These are phyloP conservation scores for Pterois miles DNA, from an alignment of 2,797 vertebrate genomes.

Conservation along the genomic window DNA sequence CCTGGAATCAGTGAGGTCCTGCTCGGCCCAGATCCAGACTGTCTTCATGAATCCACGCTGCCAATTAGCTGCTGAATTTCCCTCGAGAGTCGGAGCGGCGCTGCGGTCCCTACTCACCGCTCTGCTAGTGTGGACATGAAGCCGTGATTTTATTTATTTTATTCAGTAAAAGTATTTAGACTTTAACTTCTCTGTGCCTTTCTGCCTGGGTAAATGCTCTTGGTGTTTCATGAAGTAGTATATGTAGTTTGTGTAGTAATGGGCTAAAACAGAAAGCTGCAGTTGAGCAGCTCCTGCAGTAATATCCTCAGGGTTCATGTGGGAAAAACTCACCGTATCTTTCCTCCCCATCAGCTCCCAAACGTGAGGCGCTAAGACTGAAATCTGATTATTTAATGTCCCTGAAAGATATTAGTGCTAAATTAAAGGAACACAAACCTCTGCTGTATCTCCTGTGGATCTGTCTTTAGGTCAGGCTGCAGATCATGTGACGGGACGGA, in stretches of 20 bases:
- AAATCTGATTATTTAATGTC: slow-evolving; percentile 75
- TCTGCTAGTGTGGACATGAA: not conserved
- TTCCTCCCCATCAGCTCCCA: slow-evolving; percentile 14
- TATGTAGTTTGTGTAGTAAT: not conserved
- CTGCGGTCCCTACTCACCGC: not conserved
- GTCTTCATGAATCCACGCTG: slow-evolving; percentile 9
- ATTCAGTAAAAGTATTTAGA: not conserved
- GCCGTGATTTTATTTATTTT: not conserved
- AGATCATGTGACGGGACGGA: slow-evolving; percentile 21
- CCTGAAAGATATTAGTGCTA: slow-evolving; percentile 58
- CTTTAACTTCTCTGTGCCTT: not conserved
- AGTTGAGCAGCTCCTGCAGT: not conserved
- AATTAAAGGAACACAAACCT: slow-evolving; percentile 74
- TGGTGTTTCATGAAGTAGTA: too few relatives aligned
- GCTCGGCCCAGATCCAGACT: slow-evolving; percentile 21
- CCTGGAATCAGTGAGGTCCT: slow-evolving; percentile 23
- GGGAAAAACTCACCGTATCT: slow-evolving; percentile 53
- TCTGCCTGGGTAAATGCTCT: not conserved
- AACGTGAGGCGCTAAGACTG: slow-evolving; percentile 39
- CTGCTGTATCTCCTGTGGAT: slow-evolving; percentile 37
- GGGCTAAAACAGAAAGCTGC: not conserved
- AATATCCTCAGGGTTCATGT: slow-evolving; percentile 24
- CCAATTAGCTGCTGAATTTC: slow-evolving; percentile 33
- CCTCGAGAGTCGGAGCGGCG: not conserved
- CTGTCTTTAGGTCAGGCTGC: slow-evolving; percentile 19